Evolutionary conservation across 2,888 invertebrate genomes (phyloP).

Genomic region (Scaptomyza tumidula): DNA sequence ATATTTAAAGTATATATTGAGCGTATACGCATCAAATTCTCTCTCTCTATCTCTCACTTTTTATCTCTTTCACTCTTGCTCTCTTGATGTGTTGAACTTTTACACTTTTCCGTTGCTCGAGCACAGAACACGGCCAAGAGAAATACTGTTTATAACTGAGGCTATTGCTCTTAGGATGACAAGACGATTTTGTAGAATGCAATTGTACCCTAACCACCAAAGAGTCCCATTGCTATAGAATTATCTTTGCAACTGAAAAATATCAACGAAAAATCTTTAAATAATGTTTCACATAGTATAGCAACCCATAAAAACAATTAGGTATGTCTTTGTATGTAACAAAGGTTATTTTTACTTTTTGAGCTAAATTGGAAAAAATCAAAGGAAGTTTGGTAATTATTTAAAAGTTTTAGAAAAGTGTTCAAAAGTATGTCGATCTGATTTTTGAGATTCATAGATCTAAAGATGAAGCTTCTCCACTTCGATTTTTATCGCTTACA

Average conservation of each 20-base stretch:
- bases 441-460: not conserved
- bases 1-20: slow-evolving; percentile 24
- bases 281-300: not conserved
- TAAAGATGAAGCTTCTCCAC: not conserved
- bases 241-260: not conserved
- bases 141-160: slow-evolving; percentile 71
- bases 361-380: too few species aligned
- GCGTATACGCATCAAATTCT: slow-evolving; percentile 37
- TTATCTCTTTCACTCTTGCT: not conserved
- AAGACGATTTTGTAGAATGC: slow-evolving; percentile 60
- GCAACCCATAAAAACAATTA: not conserved
- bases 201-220: slow-evolving; percentile 42
- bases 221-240: not conserved
- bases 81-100: slow-evolving; percentile 61
- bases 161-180: slow-evolving; percentile 75
- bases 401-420: not conserved
- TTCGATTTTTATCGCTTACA: too few species aligned
- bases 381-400: too few species aligned
- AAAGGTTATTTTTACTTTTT: not conserved
- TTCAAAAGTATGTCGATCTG: not conserved
- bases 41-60: not conserved
- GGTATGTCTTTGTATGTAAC: too few species aligned
- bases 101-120: slow-evolving; percentile 65
- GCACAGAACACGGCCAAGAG: slow-evolving; percentile 37
- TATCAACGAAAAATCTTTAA: too few species aligned